A percentile compares a stretch with the other conserved stretches of the same genome.
Conservation (phyloP, 2,797 vertebrate genomes). For the Sibirionetta formosa region DNA sequence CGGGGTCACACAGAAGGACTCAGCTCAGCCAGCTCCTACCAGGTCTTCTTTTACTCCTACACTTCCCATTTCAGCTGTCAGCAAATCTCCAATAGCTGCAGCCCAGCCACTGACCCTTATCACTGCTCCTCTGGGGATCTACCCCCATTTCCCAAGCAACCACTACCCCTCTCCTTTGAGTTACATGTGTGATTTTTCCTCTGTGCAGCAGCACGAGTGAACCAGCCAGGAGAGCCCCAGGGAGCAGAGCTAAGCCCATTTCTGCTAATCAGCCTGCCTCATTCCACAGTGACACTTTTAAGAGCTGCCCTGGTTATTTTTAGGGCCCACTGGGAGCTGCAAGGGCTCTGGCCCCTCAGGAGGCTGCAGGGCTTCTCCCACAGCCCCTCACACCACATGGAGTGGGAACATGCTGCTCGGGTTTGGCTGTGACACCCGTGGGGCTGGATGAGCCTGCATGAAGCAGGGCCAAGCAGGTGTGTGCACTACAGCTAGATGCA, state of each 20-base stretch:
- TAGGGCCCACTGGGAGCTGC: constrained; percentile 13
- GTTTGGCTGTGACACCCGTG: neutral
- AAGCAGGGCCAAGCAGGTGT: neutral
- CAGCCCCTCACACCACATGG: neutral
- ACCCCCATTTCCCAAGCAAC: neutral
- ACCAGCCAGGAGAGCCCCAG: neutral
- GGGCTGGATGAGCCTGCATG: neutral
- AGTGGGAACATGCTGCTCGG: neutral
- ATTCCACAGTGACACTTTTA: neutral
- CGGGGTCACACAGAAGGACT: fast-evolving
- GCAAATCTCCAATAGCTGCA: neutral
- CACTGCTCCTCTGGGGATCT: neutral
- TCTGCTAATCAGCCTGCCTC: constrained; percentile 23
- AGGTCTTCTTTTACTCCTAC: neutral
- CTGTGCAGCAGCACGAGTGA: neutral
- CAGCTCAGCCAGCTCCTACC: neutral
- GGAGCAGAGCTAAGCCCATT: neutral
- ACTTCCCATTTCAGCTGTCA: neutral
- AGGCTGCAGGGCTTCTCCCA: neutral
- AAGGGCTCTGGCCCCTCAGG: neutral
- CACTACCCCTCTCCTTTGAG: neutral
- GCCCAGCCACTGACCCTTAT: neutral
- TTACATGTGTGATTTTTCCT: neutral
- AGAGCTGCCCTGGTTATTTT: constrained; percentile 58
- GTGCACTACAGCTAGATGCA: neutral